Base-by-base conservation (phyloP, 2,113 vertebrate genomes). In the Bos indicus region DNA sequence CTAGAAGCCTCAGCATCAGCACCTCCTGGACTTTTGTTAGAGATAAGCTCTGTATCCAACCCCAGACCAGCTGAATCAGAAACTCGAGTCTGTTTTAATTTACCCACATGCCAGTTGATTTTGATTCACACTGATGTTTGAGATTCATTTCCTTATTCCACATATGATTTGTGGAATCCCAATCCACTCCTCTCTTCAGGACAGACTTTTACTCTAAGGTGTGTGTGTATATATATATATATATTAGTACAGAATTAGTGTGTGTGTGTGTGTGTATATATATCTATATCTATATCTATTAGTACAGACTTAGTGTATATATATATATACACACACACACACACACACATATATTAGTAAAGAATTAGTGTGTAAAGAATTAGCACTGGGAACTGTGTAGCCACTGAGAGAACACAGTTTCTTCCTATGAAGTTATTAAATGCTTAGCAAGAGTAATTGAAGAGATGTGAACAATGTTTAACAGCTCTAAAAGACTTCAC, bases 391-490 rank as follows among this genome's bases (percentile, higher is more conserved):
- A 88, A 78, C 10, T 60, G 51, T 85, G 67, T 40, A 87, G 60
- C 59, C 64, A 56, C 21, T 88, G 43, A 93, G 71, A 85, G 54
- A 95, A 67, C 46, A 71, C 19, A 71, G 11, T 97, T 96, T 96
- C 64, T 91, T 54, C 88, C 59, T 6, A 17, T 57, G 40, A 71
- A 82, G 36, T 78, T 77, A 93, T 82, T 83, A 92, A 91, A 90
- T 78, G 23, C 78, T 91, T 91, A 43, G 26, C n/a, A 82, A 86
- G 62, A 86, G 77, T 78, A 94, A 97, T 89, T 74, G 60, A 96
- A 91, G 71, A 86, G 67, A 28, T 54, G 21, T 30, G 48, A 92
- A 46, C 81, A 80, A 51, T 84, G 51, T 83, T 90, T 91, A 97
- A 74, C 28, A 80, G 51, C 30, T 74, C 57, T 87, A 57, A 91